Percentiles rank a stretch among this genome's conserved stretches.
phyloP scores from a whole-genome alignment of 2,113 vertebrate genomes.

The Python bivittatus region DNA sequence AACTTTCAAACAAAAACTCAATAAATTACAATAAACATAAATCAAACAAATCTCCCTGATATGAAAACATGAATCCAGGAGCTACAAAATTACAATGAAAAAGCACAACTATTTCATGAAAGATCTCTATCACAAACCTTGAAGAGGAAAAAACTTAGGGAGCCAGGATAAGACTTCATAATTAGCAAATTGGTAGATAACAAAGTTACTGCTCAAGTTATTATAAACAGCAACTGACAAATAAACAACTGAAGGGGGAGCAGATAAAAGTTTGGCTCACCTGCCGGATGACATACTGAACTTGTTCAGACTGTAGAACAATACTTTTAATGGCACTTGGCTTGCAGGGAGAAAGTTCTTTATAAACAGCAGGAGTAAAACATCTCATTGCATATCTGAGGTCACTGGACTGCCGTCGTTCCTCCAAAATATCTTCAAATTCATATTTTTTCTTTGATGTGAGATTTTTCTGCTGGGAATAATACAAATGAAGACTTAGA shows the following conservation, averaged over 20 bases:
- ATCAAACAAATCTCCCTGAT: neutral
- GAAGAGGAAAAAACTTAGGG: neutral
- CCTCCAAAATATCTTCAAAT: constrained; percentile 94
- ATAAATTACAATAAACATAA: neutral
- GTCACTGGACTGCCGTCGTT: constrained; percentile 90
- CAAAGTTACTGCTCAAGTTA: neutral
- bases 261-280: constrained; percentile 62
- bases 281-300: constrained; percentile 87
- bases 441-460: constrained; percentile 89
- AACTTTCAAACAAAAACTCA: neutral
- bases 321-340: constrained; percentile 79
- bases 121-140: neutral
- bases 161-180: neutral
- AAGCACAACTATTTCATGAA: accelerated
- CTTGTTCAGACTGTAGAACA: constrained; percentile 86
- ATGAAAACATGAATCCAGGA: constrained; percentile 8
- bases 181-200: neutral
- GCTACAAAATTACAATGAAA: constrained; percentile 13
- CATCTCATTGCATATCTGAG: constrained; percentile 89
- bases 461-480: constrained; percentile 79
- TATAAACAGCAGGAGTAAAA: constrained; percentile 87
- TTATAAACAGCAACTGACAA: neutral
- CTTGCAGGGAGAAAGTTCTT: constrained; percentile 81
- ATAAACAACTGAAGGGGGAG: neutral
- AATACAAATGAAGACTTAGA: constrained; percentile 52